Evolutionary conservation across 2,113 vertebrate genomes (phyloP).

Genomic region (Nicator chloris): DNA sequence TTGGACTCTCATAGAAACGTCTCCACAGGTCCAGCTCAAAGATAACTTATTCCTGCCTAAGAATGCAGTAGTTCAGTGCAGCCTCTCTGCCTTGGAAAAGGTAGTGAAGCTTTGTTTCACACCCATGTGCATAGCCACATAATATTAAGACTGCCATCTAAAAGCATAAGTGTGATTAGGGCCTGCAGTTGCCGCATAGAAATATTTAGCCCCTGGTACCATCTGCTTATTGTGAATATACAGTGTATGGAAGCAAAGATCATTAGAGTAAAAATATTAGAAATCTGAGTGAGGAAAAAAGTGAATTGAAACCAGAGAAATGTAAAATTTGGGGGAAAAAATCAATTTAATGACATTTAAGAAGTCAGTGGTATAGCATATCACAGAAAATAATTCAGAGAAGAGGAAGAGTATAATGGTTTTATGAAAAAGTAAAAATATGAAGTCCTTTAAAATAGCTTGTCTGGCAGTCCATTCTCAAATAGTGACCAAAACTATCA

Average conservation of each 20-base stretch:
- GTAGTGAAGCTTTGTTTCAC: neutral
- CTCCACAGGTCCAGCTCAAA: neutral
- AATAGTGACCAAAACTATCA: neutral
- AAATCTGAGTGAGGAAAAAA: neutral
- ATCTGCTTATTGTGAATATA: neutral
- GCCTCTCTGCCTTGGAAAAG: neutral
- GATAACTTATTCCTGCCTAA: neutral
- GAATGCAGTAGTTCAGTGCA: neutral
- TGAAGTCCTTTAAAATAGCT: neutral
- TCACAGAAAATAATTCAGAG: neutral
- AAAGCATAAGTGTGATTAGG: rapidly evolving
- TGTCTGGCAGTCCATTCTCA: neutral
- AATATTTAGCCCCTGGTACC: neutral
- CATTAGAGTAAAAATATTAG: neutral
- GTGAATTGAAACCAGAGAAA: neutral
- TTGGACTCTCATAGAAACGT: neutral
- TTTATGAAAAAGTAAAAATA: neutral
- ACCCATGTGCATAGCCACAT: rapidly evolving
- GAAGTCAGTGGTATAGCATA: neutral
- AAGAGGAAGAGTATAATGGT: neutral
- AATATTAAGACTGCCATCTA: neutral
- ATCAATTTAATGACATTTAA: neutral
- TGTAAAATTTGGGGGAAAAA: rapidly evolving
- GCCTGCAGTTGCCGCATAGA: neutral
- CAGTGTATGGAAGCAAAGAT: neutral